Conservation (phyloP, 2,888 invertebrate genomes). For the Orthosia gracilis region DNA sequence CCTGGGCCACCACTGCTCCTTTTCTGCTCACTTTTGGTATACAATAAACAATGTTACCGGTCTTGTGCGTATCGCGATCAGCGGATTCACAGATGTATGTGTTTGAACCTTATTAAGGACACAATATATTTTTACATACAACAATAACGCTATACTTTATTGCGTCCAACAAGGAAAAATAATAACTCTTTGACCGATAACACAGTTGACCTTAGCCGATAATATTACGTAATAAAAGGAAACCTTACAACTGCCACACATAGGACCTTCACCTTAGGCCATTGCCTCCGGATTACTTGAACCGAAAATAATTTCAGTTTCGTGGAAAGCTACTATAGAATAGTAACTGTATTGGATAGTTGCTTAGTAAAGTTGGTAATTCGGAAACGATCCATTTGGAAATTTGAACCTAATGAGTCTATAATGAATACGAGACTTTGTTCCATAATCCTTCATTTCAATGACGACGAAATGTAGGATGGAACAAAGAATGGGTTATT, state of each 20-base stretch:
- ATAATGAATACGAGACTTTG: background rate
- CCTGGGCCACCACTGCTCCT: too few relatives aligned
- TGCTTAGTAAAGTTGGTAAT: conserved; percentile 1
- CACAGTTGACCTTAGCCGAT: conserved; percentile 30
- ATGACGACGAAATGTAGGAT: conserved; percentile 7
- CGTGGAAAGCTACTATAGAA: conserved; percentile 33
- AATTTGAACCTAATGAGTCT: conserved; percentile 22
- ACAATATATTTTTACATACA: background rate
- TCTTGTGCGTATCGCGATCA: too few relatives aligned
- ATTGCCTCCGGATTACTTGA: conserved; percentile 29
- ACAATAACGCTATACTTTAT: conserved; percentile 3
- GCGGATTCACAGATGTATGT: too few relatives aligned
- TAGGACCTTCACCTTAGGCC: conserved; percentile 40
- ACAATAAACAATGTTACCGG: too few relatives aligned
- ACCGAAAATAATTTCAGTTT: conserved; percentile 31
- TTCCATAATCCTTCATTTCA: too few relatives aligned
- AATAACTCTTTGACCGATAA: conserved; percentile 45
- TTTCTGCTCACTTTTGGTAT: too few relatives aligned
- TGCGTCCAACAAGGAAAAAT: conserved; percentile 33
- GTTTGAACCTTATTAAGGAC: background rate
- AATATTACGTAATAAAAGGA: conserved; percentile 1
- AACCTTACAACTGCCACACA: conserved; percentile 2
- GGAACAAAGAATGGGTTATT: background rate
- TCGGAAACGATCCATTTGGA: conserved; percentile 21
- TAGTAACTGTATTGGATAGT: background rate